phyloP scores from a whole-genome alignment of 2,888 invertebrate species.

The Ectemnius cavifrons region DNA sequence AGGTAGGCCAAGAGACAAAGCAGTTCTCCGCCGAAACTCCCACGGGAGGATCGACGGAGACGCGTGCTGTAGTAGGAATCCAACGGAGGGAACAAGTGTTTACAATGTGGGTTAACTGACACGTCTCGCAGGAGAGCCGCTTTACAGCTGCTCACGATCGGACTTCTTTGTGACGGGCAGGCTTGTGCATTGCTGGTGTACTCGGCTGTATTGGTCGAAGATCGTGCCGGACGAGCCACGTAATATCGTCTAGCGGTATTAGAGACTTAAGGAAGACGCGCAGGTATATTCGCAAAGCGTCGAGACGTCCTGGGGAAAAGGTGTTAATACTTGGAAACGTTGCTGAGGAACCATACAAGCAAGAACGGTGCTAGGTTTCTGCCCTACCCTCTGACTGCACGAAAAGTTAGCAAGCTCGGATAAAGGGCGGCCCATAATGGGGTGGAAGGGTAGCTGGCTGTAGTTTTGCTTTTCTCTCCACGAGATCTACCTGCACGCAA shows the following conservation, averaged over 20 bases:
- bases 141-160: neutral
- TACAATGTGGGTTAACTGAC: neutral
- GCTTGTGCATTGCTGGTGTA: too few relatives aligned
- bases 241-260: slow-evolving; percentile 19
- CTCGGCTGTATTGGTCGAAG: too few relatives aligned
- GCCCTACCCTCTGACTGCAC: slow-evolving; percentile 33
- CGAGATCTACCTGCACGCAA: slow-evolving; percentile 52
- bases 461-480: slow-evolving; percentile 16
- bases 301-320: slow-evolving; percentile 31
- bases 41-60: neutral
- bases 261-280: slow-evolving; percentile 7
- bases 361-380: slow-evolving; percentile 55
- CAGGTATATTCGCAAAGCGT: slow-evolving; percentile 21
- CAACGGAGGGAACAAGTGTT: neutral
- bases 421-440: slow-evolving; percentile 31
- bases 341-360: slow-evolving; percentile 53
- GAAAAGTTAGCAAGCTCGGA: slow-evolving; percentile 46
- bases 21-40: neutral
- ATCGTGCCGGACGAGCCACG: slow-evolving; percentile 14
- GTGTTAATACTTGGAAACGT: slow-evolving; percentile 52
- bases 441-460: slow-evolving; percentile 27
- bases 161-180: too few relatives aligned
- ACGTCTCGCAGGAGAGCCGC: neutral
- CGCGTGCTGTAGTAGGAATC: slow-evolving; percentile 1
- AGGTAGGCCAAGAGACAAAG: too few relatives aligned